Evolutionary conservation across 2,797 vertebrate species (phyloP).

Genomic region (Dendrocincla fuliginosa): DNA sequence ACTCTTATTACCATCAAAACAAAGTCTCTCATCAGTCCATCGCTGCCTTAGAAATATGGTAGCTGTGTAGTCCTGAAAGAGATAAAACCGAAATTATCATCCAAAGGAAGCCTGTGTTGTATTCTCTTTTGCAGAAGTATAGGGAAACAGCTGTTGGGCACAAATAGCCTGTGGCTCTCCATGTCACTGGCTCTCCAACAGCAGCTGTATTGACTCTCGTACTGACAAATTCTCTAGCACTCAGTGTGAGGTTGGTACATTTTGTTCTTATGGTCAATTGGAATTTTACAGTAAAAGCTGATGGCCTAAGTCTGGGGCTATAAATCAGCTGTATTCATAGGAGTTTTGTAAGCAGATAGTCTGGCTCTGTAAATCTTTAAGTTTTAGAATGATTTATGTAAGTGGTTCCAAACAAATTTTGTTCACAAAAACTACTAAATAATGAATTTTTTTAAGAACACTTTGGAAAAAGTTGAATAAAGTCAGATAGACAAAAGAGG

Average conservation of each 20-base stretch:
- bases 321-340: conserved; percentile 15
- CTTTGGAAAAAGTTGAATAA: background rate
- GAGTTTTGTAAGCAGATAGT: conserved; percentile 13
- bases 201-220: background rate
- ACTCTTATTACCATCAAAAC: conserved; percentile 91
- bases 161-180: background rate
- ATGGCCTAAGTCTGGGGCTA: background rate
- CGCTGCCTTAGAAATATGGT: conserved; percentile 92
- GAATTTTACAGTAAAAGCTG: conserved; percentile 15
- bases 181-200: background rate
- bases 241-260: background rate
- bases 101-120: background rate
- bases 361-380: background rate
- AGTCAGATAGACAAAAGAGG: background rate
- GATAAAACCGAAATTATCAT: background rate
- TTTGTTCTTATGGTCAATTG: background rate
- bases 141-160: background rate
- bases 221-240: background rate
- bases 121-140: background rate
- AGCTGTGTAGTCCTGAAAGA: conserved; percentile 88
- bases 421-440: background rate
- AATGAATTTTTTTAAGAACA: background rate
- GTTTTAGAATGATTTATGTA: background rate
- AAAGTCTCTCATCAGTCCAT: conserved; percentile 90
- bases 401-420: background rate